A percentile compares a stretch with the other conserved stretches of the same genome.
Evolutionary conservation across 2,797 vertebrate genomes (phyloP).

Genomic region (Pelodytes ibericus): DNA sequence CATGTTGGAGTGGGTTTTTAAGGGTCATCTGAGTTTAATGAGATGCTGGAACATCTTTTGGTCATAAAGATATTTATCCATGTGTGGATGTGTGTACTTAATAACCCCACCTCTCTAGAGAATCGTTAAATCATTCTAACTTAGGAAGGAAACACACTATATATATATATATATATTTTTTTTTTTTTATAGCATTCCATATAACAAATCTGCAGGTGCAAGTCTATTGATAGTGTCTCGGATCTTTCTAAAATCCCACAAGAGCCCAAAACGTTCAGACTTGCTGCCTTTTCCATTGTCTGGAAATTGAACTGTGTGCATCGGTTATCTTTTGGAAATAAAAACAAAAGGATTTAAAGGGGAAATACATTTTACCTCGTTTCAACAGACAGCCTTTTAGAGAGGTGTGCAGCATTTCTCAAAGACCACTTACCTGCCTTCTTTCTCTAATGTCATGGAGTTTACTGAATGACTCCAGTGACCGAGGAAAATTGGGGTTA

Average conservation of each 20-base stretch:
- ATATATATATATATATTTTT: too few relatives aligned
- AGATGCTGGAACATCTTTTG: too few relatives aligned
- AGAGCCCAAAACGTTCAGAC: not conserved
- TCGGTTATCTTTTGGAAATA: not conserved
- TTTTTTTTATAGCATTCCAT: not conserved
- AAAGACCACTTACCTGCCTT: too few relatives aligned
- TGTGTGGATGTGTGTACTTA: not conserved
- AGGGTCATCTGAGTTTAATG: too few relatives aligned
- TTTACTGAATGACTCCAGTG: too few relatives aligned
- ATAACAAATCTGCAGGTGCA: not conserved
- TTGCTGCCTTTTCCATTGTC: not conserved
- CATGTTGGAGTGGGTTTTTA: too few relatives aligned
- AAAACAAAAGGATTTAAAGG: not conserved
- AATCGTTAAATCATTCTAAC: not conserved
- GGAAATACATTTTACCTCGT: too few relatives aligned
- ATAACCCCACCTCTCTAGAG: not conserved
- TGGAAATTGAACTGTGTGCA: not conserved
- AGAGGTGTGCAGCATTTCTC: too few relatives aligned
- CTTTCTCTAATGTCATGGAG: too few relatives aligned
- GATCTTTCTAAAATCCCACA: not conserved
- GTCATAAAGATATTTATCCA: too few relatives aligned
- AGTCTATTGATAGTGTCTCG: not conserved
- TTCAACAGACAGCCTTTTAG: too few relatives aligned
- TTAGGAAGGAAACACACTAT: not conserved
- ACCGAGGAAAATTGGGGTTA: too few relatives aligned